Conservation (phyloP, 2,113 vertebrate genomes). For the Oostethus manadensis region DNA sequence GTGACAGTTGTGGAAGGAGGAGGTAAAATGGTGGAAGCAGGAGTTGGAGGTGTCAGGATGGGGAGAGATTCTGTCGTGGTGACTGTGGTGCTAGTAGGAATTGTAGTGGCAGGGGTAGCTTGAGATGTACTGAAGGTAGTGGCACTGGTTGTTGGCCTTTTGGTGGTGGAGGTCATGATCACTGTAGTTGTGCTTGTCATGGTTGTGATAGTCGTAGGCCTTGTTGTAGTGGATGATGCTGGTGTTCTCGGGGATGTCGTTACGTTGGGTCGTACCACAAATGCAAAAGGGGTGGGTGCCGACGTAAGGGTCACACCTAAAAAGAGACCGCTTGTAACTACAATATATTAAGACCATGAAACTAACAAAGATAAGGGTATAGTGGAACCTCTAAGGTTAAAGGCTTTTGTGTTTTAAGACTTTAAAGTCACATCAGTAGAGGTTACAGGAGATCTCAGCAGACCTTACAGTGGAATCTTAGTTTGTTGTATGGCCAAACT, state of each 20-base stretch:
- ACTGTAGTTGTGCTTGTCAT: constrained; percentile 16
- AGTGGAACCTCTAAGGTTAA: background rate
- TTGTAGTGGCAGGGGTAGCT: constrained; percentile 17
- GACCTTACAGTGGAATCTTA: no score
- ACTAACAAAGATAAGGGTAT: background rate
- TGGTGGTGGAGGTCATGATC: constrained; percentile 17
- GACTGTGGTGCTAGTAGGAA: constrained; percentile 26
- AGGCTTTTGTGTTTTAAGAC: background rate
- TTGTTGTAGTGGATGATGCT: constrained; percentile 25
- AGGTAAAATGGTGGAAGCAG: constrained; percentile 7
- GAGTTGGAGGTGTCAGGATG: constrained; percentile 28
- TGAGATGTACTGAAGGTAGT: constrained; percentile 31
- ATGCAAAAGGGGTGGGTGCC: constrained; percentile 71
- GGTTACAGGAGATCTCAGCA: no score
- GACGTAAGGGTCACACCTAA: constrained; percentile 70
- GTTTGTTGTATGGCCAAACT: no score
- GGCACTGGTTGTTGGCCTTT: constrained; percentile 9
- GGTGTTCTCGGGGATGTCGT: constrained; percentile 52
- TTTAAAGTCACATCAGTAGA: no score
- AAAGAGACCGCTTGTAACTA: background rate
- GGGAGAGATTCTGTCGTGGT: constrained; percentile 28
- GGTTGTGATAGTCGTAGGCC: constrained; percentile 11
- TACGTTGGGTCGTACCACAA: constrained; percentile 66
- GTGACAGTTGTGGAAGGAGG: constrained; percentile 17
- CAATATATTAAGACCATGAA: background rate